Evolutionary conservation across 2,797 vertebrate genomes (phyloP).

Genomic region (Sardinella longiceps): DNA sequence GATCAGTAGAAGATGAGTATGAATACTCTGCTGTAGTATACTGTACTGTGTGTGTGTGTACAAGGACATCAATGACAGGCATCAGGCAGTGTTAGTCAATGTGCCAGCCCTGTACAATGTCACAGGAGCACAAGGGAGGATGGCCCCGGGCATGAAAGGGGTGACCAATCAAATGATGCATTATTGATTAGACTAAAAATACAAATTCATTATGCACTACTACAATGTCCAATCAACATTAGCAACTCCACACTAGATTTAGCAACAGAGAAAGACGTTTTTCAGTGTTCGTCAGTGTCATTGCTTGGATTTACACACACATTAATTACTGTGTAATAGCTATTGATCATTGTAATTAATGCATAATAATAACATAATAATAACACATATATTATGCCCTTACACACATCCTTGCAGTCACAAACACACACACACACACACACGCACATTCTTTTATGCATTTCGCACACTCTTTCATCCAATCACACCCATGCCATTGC

Average conservation of each 20-base stretch:
- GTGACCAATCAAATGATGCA: slow-evolving; percentile 9
- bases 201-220: not conserved
- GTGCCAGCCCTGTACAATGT: not conserved
- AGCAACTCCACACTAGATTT: not conserved
- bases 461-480: too few species aligned
- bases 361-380: not conserved
- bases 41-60: not conserved
- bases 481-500: too few species aligned
- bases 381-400: not conserved
- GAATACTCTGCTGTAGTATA: not conserved
- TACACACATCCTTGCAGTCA: not conserved
- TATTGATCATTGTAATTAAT: not conserved
- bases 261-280: not conserved
- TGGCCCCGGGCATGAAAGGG: not conserved
- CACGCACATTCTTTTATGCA: too few species aligned
- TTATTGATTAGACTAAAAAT: slow-evolving; percentile 18
- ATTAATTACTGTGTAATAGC: too few species aligned
- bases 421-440: not conserved
- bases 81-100: not conserved
- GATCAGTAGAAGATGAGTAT: not conserved
- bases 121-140: not conserved
- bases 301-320: not conserved
- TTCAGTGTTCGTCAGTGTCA: not conserved
- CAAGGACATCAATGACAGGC: not conserved
- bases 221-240: not conserved